phyloP scores from a whole-genome alignment of 2,113 vertebrate genomes.

The Tamias sibiricus region DNA sequence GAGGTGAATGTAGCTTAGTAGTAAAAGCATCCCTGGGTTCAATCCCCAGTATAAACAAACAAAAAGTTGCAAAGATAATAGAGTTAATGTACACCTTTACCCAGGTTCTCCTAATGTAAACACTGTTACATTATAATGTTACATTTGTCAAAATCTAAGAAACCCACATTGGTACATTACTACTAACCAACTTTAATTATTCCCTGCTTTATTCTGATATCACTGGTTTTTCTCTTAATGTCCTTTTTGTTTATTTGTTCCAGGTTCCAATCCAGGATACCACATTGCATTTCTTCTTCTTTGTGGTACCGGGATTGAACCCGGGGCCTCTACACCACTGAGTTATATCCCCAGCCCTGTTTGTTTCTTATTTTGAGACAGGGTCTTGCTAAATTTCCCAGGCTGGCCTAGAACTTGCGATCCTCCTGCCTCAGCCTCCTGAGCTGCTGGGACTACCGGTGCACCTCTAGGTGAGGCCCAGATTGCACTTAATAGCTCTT shows the following conservation, averaged over 20 bases:
- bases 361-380: too few species aligned
- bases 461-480: too few species aligned
- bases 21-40: too few species aligned
- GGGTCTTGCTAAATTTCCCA: too few species aligned
- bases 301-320: too few species aligned
- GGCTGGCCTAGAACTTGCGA: too few species aligned
- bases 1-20: too few species aligned
- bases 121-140: not conserved
- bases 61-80: conserved; percentile 25
- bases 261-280: not conserved
- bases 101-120: not conserved
- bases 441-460: too few species aligned
- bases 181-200: not conserved
- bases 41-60: not conserved
- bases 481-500: not conserved
- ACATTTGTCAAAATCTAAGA: conserved; percentile 35
- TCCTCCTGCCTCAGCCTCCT: too few species aligned
- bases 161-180: not conserved
- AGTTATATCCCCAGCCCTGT: too few species aligned
- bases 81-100: not conserved
- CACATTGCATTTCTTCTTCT: not conserved
- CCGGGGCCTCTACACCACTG: too few species aligned
- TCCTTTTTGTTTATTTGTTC: not conserved
- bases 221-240: not conserved
- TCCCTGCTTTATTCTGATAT: not conserved